Percentiles rank a stretch among this genome's conserved stretches.
Conservation (phyloP, 2,888 invertebrate species). For the Polyommatus iphigenia region DNA sequence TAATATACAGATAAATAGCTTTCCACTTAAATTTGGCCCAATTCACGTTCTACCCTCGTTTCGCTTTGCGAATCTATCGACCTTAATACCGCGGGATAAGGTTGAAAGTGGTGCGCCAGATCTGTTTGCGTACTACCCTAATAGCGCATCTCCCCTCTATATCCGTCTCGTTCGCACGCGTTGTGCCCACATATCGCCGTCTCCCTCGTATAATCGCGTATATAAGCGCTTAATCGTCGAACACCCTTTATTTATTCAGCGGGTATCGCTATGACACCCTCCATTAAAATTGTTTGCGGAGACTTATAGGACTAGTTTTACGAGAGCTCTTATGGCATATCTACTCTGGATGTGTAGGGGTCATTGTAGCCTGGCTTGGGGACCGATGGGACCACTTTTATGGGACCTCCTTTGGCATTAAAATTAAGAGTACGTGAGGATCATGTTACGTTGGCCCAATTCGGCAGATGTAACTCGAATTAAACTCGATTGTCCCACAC, state of each 20-base stretch:
- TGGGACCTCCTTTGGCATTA: constrained; percentile 44
- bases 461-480: constrained; percentile 61
- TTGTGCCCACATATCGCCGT: constrained; percentile 40
- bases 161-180: constrained; percentile 50
- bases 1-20: constrained; percentile 77
- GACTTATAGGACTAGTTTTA: constrained; percentile 59
- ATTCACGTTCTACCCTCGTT: constrained; percentile 65
- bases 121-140: constrained; percentile 46
- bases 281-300: constrained; percentile 72
- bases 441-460: constrained; percentile 52
- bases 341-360: not conserved
- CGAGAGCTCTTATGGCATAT: constrained; percentile 44
- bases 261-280: constrained; percentile 58
- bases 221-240: constrained; percentile 77
- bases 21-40: constrained; percentile 77
- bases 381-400: constrained; percentile 58
- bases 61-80: not conserved
- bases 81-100: not conserved
- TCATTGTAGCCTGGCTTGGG: constrained; percentile 45
- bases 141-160: constrained; percentile 70
- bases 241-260: constrained; percentile 74
- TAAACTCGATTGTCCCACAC: constrained; percentile 60
- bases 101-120: not conserved
- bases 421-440: constrained; percentile 33
- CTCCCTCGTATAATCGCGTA: constrained; percentile 69